Evolutionary conservation across 2,113 vertebrate genomes (phyloP), one percentile per base, ranked within the genome.

Genomic region (Nansenia antarctica): DNA sequence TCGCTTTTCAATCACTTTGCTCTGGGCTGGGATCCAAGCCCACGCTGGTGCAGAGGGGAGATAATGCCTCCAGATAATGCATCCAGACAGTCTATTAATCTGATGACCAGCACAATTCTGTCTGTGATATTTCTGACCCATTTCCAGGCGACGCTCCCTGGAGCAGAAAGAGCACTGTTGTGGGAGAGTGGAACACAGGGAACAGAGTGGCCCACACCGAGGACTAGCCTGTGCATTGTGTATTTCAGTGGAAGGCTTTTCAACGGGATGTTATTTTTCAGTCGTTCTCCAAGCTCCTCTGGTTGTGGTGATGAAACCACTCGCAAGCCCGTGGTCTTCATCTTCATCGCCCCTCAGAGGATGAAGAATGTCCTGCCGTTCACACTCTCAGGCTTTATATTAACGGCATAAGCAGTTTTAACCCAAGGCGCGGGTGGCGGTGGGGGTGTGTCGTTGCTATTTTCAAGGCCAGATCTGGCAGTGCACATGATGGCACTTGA

Each of bases 1-100:
- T 63, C 55, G 68, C 65, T 77, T 84, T 83, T 87, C 85, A 84
- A 85, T 86, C 86, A 84, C 81, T 86, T 80, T 80, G 67, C 63
- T 83, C 70, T n/a, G 72, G 83, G 88, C 82, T 70, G 52, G 2
- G 24, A 66, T 85, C 84, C 85, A 85, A 87, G 60, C 68, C 18
- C 20, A 7, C 14, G 67, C 62, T 42, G 53, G 66, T 18, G 24
- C 65, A 74, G 72, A 37, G 58, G 67, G 62, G 49, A 82, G 79
- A 83, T 82, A 80, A 84, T 81, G 82, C 79, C 72, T 55, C 45
- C 73, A 76, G 76, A 77, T 85, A 87, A 88, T 82, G 83, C 76
- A 79, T 79, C 79, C 67, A 85, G 82, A 82, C 78, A 83, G 77
- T 80, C 69, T 76, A 86, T 83, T 76, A 79, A 82, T 78, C 57